Evolutionary conservation across 2,888 invertebrate genomes (phyloP), one percentile per base, ranked within the genome.

Genomic region (Actias luna): DNA sequence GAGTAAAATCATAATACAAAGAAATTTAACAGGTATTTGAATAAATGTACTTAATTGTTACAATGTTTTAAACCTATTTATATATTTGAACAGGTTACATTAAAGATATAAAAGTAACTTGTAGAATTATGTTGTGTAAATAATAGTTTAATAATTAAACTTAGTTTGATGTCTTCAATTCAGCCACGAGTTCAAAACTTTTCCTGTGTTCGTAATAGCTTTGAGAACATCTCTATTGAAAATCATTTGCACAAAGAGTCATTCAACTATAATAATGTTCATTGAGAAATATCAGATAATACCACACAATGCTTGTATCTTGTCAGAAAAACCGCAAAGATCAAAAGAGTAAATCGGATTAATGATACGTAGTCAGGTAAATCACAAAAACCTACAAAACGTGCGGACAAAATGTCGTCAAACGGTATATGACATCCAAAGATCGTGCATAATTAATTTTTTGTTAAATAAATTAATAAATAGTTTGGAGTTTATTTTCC

Each of bases 281-380:
- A 33, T 58, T 42, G 31, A 57, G 12, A 50, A 18, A 46, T 58
- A 33, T 62, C 29, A 18, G 16, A 58, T 58, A 42, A 33, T 29
- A 58, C 7, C 57, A 18, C n/a, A 55, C 33, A 58, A 62, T 62
- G 42, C 16, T 14, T 7, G 39, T 31, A 42, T 46, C 16, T 33
- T 10, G 27, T 58, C 31, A 31, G 31, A 16, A 58, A n/a, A 62
- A 62, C 61, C 61, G 25, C 61, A 62, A 25, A 31, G 22, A 42
- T 61, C 31, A 29, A 29, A 14, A 58, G 27, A 27, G 57, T 58
- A 39, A 42, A 33, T 18, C 29, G 16, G 16, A 27, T 58, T 39
- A 57, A 31, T 29, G 27, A 58, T 62, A 14, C 7, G n/a, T 29
- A 7, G 1, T 42, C 33, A 55, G 39, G 58, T 57, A 39, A 42